Evolutionary conservation across 2,113 vertebrate genomes (phyloP), one percentile per base, ranked within the genome.

Genomic region (Plestiodon gilberti): DNA sequence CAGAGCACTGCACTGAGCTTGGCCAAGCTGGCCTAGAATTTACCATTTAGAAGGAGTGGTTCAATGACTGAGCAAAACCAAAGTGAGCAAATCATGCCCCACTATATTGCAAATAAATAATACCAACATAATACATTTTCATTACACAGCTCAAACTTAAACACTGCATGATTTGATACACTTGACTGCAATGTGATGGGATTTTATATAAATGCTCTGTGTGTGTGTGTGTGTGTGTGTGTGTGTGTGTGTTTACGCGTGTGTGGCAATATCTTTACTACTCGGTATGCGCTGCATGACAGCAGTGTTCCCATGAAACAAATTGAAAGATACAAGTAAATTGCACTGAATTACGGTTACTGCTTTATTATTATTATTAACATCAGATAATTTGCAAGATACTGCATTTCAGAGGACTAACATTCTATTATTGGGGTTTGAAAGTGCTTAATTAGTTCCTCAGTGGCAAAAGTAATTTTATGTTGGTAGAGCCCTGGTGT

Each of bases 391-490:
- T 4, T 0, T 40, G 71, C 48, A 73, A 48, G 70, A 59, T 75
- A 77, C 67, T 69, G 84, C 9, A 62, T 91, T 89, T 89, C 59
- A 80, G 40, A 84, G 1, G 35, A 74, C 7, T 67, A 59, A 65
- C 69, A 80, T 28, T 73, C 59, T 71, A 38, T 57, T 57, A 79
- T 64, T 85, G 77, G 82, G 90, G 74, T 38, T 90, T 88, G 52
- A 22, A 84, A 90, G 87, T 89, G 77, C 55, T 1, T 85, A 92
- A 83, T 87, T n/a, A 78, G 11, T 76, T 35, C 33, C 1, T n/a
- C 59, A 79, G 48, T 7, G 73, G 80, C 67, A 73, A 83, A 75
- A 82, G 55, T 59, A 76, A 80, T 89, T 90, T 59, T 5, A 71
- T 91, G 91, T 93, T 81, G 65, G 2, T 90, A 25, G 40, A 57